Percentiles rank a stretch among this genome's conserved stretches.
These are phyloP conservation scores for Physeter macrocephalus DNA, from an alignment of 2,113 vertebrate species.

Conservation along the genomic window DNA sequence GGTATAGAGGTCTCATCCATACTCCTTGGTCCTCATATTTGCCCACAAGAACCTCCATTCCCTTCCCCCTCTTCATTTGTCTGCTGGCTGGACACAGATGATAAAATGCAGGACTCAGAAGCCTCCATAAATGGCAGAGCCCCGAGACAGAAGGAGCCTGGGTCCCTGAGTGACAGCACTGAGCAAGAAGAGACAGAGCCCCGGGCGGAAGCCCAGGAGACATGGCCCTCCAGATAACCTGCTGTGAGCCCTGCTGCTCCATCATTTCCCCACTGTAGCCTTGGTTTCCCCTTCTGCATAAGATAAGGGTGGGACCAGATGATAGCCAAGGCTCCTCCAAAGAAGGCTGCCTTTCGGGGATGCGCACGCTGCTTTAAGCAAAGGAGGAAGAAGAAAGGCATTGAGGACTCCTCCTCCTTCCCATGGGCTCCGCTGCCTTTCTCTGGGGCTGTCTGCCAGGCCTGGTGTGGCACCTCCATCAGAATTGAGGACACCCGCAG, in stretches of 20 bases:
- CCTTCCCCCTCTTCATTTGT: background rate
- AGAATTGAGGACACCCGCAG: background rate
- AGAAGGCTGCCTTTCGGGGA: background rate
- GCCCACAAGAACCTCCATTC: background rate
- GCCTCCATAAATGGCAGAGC: background rate
- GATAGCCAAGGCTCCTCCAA: background rate
- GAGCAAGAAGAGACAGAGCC: background rate
- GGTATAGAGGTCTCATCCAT: no score
- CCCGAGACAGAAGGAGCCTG: background rate
- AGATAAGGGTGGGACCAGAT: background rate
- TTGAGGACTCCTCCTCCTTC: background rate
- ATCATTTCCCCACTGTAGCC: background rate
- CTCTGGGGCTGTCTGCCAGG: background rate
- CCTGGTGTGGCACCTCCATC: background rate
- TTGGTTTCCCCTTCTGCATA: background rate
- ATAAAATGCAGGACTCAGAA: background rate
- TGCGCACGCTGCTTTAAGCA: background rate
- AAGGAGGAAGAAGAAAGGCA: background rate
- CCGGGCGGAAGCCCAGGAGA: background rate
- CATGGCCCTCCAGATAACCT: no score
- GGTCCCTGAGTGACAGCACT: background rate
- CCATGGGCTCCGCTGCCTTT: rapidly evolving
- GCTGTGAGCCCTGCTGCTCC: background rate
- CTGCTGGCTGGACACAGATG: background rate
- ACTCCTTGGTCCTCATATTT: background rate